Percentiles rank a stretch among this genome's conserved stretches.
Evolutionary conservation across 2,797 vertebrate genomes (phyloP).

Genomic region (Lacerta agilis): DNA sequence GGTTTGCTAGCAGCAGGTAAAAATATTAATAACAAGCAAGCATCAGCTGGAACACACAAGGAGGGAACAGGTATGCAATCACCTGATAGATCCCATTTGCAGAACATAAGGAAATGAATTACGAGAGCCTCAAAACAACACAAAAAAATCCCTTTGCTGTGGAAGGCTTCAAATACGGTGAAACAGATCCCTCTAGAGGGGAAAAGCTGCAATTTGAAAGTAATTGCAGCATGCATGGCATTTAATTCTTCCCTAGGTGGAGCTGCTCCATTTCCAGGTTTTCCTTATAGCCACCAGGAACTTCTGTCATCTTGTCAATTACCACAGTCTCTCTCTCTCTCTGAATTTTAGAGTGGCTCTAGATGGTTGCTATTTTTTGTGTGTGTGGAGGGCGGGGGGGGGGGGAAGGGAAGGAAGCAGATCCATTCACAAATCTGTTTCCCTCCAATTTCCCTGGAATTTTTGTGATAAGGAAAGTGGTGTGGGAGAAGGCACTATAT

Average conservation of each 20-base stretch:
- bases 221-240: too few relatives aligned
- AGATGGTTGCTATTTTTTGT: too few relatives aligned
- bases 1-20: not conserved
- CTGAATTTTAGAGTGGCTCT: not conserved
- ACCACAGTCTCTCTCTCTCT: not conserved
- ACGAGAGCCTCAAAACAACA: fast-evolving
- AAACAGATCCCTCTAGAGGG: constrained; percentile 58
- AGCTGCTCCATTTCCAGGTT: not conserved
- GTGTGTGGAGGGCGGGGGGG: too few relatives aligned
- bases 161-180: not conserved
- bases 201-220: not conserved
- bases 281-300: not conserved
- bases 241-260: not conserved
- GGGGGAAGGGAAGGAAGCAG: too few relatives aligned
- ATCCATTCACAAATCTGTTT: too few relatives aligned
- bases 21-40: too few relatives aligned
- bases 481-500: too few relatives aligned
- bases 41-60: not conserved
- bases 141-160: fast-evolving
- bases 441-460: too few relatives aligned
- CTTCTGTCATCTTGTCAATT: not conserved
- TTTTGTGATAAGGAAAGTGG: too few relatives aligned
- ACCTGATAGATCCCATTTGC: not conserved
- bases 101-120: not conserved
- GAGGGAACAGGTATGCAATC: not conserved